phyloP scores from a whole-genome alignment of 2,113 vertebrate species.

The Syngnathus scovelli region DNA sequence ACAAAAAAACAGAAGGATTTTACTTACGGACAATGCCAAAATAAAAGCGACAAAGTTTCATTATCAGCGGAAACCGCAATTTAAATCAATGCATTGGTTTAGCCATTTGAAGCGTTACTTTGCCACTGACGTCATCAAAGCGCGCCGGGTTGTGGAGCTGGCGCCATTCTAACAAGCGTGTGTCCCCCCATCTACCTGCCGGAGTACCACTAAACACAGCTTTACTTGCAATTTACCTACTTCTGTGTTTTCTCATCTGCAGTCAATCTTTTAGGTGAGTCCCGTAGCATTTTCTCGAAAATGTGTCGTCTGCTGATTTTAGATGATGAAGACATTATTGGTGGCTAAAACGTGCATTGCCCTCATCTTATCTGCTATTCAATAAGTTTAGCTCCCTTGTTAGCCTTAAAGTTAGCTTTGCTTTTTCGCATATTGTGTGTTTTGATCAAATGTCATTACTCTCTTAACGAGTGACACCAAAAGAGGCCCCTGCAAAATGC shows the following conservation, averaged over 20 bases:
- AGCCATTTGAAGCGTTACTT: background rate
- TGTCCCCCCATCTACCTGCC: slow-evolving; percentile 36
- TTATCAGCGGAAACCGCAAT: too few species aligned
- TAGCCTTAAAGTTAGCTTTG: slow-evolving; percentile 50
- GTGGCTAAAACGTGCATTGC: background rate
- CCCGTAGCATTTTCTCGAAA: background rate
- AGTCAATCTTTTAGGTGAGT: slow-evolving; percentile 48
- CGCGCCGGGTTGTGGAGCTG: slow-evolving; percentile 39
- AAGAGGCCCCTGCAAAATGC: background rate
- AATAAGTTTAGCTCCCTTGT: slow-evolving; percentile 47
- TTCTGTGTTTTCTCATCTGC: slow-evolving; percentile 19
- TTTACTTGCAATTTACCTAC: slow-evolving; percentile 12
- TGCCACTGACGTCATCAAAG: slow-evolving; percentile 47
- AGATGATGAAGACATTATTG: background rate
- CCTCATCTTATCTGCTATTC: slow-evolving; percentile 1
- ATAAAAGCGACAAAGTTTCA: too few species aligned
- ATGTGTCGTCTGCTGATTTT: background rate
- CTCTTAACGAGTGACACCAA: background rate
- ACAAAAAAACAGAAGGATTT: too few species aligned
- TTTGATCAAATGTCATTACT: background rate
- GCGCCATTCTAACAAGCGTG: slow-evolving; percentile 67
- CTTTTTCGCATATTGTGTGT: slow-evolving; percentile 7
- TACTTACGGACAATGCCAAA: too few species aligned
- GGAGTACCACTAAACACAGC: slow-evolving; percentile 29
- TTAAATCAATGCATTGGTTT: too few species aligned